phyloP scores from a whole-genome alignment of 1,140 invertebrate species.

The Leguminivora glycinivorella region DNA sequence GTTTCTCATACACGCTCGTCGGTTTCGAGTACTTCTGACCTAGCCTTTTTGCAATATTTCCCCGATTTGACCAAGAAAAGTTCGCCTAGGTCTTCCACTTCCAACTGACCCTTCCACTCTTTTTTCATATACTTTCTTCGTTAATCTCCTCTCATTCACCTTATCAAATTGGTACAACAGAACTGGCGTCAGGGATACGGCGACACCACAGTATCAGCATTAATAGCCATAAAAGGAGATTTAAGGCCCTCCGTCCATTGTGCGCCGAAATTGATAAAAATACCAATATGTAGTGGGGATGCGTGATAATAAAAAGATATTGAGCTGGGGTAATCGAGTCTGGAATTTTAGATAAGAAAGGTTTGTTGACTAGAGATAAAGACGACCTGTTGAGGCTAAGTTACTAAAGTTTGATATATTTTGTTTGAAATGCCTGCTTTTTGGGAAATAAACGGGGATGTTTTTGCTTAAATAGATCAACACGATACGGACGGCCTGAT shows the following conservation, averaged over 20 bases:
- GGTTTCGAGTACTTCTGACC: too few species aligned
- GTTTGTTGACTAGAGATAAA: not conserved
- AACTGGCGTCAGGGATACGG: not conserved
- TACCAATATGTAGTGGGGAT: constrained; percentile 20
- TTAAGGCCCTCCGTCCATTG: constrained; percentile 22
- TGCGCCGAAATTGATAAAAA: constrained; percentile 27
- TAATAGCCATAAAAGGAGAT: constrained; percentile 28
- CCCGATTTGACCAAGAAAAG: too few species aligned
- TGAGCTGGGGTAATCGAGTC: constrained; percentile 5
- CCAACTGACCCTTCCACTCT: too few species aligned
- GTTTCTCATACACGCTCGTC: too few species aligned
- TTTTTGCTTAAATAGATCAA: too few species aligned
- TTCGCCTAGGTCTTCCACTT: too few species aligned
- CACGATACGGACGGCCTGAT: too few species aligned
- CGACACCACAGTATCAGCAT: constrained; percentile 13
- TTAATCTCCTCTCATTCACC: too few species aligned
- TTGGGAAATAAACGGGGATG: not conserved
- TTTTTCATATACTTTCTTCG: too few species aligned
- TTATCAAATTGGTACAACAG: too few species aligned
- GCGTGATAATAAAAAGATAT: constrained; percentile 27
- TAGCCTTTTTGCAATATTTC: too few species aligned
- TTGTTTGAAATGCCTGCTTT: not conserved
- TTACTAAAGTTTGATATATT: not conserved
- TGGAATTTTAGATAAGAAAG: constrained; percentile 1
- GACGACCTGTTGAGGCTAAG: not conserved